Conservation (phyloP, 2,113 vertebrate genomes). For the Eleginops maclovinus region DNA sequence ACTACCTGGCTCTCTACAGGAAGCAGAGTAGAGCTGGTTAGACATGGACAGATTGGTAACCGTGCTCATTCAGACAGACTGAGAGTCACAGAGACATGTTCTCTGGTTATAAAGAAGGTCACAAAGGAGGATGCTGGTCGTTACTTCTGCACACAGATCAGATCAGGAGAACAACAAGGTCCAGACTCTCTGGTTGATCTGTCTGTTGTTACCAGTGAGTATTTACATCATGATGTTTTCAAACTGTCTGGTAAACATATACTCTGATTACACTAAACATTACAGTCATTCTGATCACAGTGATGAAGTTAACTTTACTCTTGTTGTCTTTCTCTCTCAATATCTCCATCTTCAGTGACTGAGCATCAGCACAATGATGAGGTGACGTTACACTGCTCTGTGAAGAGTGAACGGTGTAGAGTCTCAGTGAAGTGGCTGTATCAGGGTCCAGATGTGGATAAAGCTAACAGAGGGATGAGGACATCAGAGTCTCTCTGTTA, state of each 20-base stretch:
- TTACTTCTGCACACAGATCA: not conserved
- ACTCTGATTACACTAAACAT: too few species aligned
- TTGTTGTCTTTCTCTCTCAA: not conserved
- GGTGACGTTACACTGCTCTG: too few species aligned
- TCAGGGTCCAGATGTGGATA: too few species aligned
- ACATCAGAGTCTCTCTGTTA: too few species aligned
- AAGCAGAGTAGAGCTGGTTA: not conserved
- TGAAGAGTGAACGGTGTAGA: too few species aligned
- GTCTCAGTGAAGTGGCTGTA: too few species aligned
- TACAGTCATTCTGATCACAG: not conserved
- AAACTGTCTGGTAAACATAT: not conserved
- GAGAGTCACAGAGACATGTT: slow-evolving; percentile 2
- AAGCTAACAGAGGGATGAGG: too few species aligned
- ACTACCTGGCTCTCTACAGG: not conserved
- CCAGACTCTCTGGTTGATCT: not conserved
- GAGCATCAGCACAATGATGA: too few species aligned
- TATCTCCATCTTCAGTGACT: not conserved
- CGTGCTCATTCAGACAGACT: not conserved
- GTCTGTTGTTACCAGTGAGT: not conserved
- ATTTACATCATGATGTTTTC: not conserved
- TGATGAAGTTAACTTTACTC: not conserved
- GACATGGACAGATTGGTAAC: rapidly evolving
- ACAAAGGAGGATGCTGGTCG: not conserved
- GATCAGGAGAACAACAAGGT: not conserved
- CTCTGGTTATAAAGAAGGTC: not conserved